Evolutionary conservation across 1,140 invertebrate genomes (phyloP), one percentile per base, ranked within the genome.

Genomic region (Brachionus angularis): DNA sequence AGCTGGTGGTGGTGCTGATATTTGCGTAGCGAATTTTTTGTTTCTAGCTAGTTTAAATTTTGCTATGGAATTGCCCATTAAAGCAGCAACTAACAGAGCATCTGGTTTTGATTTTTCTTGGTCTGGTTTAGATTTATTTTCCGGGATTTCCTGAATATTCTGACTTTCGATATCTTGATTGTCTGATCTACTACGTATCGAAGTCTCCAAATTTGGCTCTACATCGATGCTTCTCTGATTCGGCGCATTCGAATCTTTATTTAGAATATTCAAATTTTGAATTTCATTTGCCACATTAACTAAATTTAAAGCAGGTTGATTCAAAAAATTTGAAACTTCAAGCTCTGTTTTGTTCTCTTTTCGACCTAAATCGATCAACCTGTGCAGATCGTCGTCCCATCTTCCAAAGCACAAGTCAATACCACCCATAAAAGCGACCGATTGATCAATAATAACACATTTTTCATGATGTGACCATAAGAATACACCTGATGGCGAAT

Each of bases 381-480:
- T 72, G 31, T 44, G 50, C n/a, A 72, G 39, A 29, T 72, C 70
- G 18, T 85, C 82, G 79, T 87, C 86, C 86, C 86, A 87, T 53
- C 86, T 77, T n/a, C 86, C 95, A 78, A 96, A 98, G 78, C 93
- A 96, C 3, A 97, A 84, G 83, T 97, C 94, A 53, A 98, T 88
- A 5, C 95, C 95, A n/a, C 94, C 93, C 5, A 97, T 79, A 82
- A 96, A 98, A 8, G 93, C 94, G 73, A 92, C 87, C 7, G 86
- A 87, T 80, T 98, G 95, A 83, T 98, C 95, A 0, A 98, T 86
- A n/a, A 93, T 87, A 1, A 97, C 91, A 14, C 96, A 87, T 83
- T 98, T 98, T 81, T 98, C 95, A 80, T 98, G 95, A 83, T 98
- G 95, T 1, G 95, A 93, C 94, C 94, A 98, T 31, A 97, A 84